Conservation (phyloP, 1,140 invertebrate species). For the Melitaea cinxia region DNA sequence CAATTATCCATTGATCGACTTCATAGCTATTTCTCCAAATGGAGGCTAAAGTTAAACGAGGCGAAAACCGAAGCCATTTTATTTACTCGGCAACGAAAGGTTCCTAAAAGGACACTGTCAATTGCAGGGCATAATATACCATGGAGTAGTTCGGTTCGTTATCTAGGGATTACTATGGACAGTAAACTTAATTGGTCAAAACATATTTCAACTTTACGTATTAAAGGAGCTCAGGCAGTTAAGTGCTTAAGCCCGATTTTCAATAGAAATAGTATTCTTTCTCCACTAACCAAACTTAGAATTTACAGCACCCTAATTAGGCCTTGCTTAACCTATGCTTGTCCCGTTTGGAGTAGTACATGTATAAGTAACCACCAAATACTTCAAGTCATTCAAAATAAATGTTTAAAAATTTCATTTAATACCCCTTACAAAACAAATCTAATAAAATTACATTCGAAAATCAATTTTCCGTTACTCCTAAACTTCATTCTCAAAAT, state of each 20-base stretch:
- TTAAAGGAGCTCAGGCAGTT: conserved; percentile 9
- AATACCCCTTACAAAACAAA: no score
- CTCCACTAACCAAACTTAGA: not conserved
- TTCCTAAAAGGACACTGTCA: conserved; percentile 5
- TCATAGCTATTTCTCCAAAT: not conserved
- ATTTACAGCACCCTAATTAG: no score
- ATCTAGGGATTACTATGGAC: not conserved
- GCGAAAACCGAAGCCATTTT: conserved; percentile 17
- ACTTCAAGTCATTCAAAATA: no score
- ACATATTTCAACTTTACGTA: not conserved
- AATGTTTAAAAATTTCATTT: no score
- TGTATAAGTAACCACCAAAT: no score
- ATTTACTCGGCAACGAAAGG: conserved; percentile 7
- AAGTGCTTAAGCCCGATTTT: conserved; percentile 3
- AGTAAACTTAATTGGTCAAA: conserved; percentile 21
- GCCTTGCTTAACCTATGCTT: no score
- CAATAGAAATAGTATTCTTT: not conserved
- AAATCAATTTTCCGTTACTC: no score
- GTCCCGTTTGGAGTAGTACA: no score
- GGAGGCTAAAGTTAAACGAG: conserved; percentile 21
- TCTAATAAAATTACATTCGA: no score
- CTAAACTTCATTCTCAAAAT: no score
- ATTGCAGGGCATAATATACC: conserved; percentile 1
- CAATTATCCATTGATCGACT: conserved; percentile 10
- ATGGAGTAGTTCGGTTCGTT: conserved; percentile 9